Conservation (phyloP, 2,888 invertebrate species). For the Athalia rosae region DNA sequence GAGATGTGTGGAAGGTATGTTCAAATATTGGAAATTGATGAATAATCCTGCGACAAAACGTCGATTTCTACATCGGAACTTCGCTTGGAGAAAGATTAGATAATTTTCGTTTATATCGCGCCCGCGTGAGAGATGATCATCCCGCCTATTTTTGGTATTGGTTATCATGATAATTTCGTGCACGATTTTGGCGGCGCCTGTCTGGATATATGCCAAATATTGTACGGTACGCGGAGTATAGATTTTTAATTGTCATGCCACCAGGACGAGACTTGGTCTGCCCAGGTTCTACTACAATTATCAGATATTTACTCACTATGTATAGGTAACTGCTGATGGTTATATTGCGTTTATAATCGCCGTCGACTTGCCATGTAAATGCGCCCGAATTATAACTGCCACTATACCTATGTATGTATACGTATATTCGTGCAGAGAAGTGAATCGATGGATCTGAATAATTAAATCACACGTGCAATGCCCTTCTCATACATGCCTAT, state of each 20-base stretch:
- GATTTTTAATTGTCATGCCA: conserved; percentile 36
- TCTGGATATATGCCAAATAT: conserved; percentile 21
- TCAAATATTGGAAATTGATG: not conserved
- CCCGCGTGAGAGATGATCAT: not conserved
- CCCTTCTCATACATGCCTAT: no score
- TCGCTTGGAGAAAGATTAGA: no score
- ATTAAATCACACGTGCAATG: not conserved
- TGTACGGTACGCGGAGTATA: conserved; percentile 7
- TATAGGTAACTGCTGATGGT: not conserved
- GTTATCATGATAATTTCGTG: conserved; percentile 5
- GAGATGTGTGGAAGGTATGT: not conserved
- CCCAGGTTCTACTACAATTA: not conserved
- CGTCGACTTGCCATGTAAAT: not conserved
- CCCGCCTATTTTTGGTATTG: not conserved
- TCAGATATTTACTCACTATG: not conserved
- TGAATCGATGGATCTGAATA: not conserved
- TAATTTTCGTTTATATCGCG: no score
- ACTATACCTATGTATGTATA: not conserved
- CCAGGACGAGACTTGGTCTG: not conserved
- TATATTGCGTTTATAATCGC: not conserved
- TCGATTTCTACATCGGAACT: not conserved
- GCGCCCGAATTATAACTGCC: not conserved
- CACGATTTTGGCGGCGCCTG: not conserved
- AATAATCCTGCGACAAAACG: not conserved
- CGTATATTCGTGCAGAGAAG: not conserved